Base-by-base conservation (phyloP, 1,140 invertebrate species). In the Pogonomyrmex barbatus region DNA sequence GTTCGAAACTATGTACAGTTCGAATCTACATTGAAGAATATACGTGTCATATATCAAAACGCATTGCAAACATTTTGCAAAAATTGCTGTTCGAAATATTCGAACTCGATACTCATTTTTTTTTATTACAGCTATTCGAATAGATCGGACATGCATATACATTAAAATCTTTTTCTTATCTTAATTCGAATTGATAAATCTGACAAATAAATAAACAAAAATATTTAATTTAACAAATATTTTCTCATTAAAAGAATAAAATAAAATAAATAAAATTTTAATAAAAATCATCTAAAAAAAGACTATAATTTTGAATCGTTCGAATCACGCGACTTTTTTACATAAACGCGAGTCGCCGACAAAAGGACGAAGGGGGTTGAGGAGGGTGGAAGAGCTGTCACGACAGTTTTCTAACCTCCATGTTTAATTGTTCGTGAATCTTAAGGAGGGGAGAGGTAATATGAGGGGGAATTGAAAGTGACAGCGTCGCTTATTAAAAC, bases 351-450 rank as follows among this genome's bases (percentile, higher is more conserved):
- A 30, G 24, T 2, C 60, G 39, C 63, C 58, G 3, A 8, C 4
- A 8, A 45, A 45, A 24, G 24, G 24, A 24, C 24, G 42, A 45
- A 45, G 10, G 4, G n/a, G 39, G 14, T 0, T 0, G n/a, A 24
- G n/a, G 9, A n/a, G 9, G 17, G 4, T 9, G 14, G 65, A 67
- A 73, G 42, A 70, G 54, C 45, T 36, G 4, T 56, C 67, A n/a
- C 39, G 36, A 71, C 30, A 73, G 12, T 83, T 36, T 58, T 73
- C 56, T 83, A 83, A 83, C 79, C 79, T 83, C 30, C 79, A 83
- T 83, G 36, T 83, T 83, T 83, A 83, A 83, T 83, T 42, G 68
- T 45, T 71, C 79, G 54, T 75, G 42, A 73, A 42, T 60, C 8
- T n/a, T 3, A 6, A 2, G 12, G 39, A 5, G 58, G 17, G 3